Percentiles rank a stretch among this genome's conserved stretches.
Conservation (phyloP, 2,113 vertebrate species). For the Hemicordylus capensis region DNA sequence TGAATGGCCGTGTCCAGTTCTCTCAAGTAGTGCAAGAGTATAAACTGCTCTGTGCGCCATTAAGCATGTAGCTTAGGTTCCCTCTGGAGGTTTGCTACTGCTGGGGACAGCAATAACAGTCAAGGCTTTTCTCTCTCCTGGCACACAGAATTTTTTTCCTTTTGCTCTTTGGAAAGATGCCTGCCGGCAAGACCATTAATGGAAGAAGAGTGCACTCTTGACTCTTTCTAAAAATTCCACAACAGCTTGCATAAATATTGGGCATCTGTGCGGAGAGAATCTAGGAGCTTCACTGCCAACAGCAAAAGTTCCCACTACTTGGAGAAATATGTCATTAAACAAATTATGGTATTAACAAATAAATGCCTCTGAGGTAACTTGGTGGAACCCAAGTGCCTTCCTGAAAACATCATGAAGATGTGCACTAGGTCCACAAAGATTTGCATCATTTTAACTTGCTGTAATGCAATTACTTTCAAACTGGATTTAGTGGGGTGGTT, state of each 20-base stretch:
- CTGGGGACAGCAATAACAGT: slow-evolving; percentile 39
- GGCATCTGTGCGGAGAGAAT: not conserved
- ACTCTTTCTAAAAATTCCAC: slow-evolving; percentile 55
- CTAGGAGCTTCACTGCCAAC: not conserved
- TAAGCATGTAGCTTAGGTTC: slow-evolving; percentile 27
- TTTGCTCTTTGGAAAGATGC: slow-evolving; percentile 43
- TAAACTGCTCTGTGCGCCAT: not conserved
- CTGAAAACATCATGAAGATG: not conserved
- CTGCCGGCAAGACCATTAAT: slow-evolving; percentile 56
- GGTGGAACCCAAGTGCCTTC: not conserved
- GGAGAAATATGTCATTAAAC: slow-evolving; percentile 1
- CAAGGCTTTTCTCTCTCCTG: slow-evolving; percentile 13
- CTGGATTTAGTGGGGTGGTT: not conserved
- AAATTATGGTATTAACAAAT: slow-evolving; percentile 5
- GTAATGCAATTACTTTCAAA: not conserved
- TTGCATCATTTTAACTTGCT: not conserved
- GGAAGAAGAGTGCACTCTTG: slow-evolving; percentile 41
- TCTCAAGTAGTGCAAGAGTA: rapidly evolving
- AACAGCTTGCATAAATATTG: not conserved
- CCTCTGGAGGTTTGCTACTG: slow-evolving; percentile 53
- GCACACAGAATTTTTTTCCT: slow-evolving; percentile 4
- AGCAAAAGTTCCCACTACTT: slow-evolving; percentile 1
- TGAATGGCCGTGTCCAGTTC: not conserved
- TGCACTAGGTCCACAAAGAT: not conserved
- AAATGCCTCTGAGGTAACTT: not conserved